Conservation (phyloP, 2,113 vertebrate species). For the Perca schrenkii region DNA sequence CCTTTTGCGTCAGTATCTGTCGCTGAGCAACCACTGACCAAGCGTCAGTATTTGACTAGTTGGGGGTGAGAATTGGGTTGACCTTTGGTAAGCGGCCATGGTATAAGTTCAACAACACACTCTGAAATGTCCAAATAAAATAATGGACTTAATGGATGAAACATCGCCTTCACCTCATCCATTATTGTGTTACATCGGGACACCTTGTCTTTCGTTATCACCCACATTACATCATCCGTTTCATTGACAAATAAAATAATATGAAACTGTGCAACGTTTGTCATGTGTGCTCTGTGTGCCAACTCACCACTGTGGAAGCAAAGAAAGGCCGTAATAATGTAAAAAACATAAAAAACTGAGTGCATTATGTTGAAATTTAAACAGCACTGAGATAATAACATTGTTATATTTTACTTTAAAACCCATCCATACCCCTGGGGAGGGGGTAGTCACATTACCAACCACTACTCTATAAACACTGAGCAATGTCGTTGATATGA, state of each 20-base stretch:
- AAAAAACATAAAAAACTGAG: background rate
- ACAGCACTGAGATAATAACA: background rate
- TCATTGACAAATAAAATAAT: constrained; percentile 62
- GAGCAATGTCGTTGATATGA: too few relatives aligned
- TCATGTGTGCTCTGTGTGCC: constrained; percentile 22
- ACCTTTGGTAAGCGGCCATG: background rate
- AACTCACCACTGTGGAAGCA: background rate
- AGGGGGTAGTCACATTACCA: too few relatives aligned
- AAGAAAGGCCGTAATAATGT: background rate
- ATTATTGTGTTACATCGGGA: constrained; percentile 1
- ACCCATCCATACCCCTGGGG: background rate
- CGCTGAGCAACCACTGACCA: too few relatives aligned
- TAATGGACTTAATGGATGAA: background rate
- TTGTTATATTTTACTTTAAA: background rate
- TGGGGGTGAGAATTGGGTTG: too few relatives aligned
- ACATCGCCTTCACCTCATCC: background rate
- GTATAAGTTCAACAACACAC: constrained; percentile 12
- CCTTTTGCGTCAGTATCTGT: too few relatives aligned
- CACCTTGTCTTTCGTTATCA: constrained; percentile 18
- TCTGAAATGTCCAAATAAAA: constrained; percentile 27
- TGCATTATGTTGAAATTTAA: background rate
- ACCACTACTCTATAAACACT: too few relatives aligned
- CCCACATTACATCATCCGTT: constrained; percentile 34
- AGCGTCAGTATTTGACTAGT: too few relatives aligned
- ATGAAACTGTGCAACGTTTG: constrained; percentile 18